Percentiles rank a stretch among this genome's conserved stretches.
Evolutionary conservation across 2,797 vertebrate species (phyloP).

Genomic region (Potorous gilbertii): DNA sequence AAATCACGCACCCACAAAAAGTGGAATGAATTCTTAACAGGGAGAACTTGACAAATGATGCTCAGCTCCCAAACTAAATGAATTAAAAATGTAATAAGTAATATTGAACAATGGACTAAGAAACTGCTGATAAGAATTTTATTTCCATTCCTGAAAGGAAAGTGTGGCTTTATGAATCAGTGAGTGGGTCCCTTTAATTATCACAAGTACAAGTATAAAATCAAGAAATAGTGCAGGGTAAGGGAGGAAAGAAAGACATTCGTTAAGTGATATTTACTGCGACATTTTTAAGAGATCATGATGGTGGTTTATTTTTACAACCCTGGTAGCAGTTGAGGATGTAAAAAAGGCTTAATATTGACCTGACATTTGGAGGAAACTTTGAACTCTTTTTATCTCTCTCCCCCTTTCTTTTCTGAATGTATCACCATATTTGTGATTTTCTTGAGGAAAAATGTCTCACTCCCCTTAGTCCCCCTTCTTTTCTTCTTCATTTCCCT

Average conservation of each 20-base stretch:
- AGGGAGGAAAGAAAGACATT: neutral
- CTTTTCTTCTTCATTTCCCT: neutral
- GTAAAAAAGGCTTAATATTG: neutral
- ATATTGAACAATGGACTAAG: neutral
- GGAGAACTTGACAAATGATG: neutral
- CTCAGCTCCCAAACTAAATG: neutral
- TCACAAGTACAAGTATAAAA: too few species aligned
- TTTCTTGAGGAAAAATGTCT: neutral
- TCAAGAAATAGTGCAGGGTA: neutral
- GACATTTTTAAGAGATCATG: neutral
- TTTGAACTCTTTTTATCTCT: neutral
- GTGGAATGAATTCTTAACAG: neutral
- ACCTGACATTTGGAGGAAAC: neutral
- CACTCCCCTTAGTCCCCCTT: too few species aligned
- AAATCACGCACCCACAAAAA: neutral
- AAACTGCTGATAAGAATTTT: too few species aligned
- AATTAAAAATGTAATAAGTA: neutral
- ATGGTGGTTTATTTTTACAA: neutral
- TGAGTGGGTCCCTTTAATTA: too few species aligned
- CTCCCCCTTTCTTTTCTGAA: neutral
- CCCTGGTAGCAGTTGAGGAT: neutral
- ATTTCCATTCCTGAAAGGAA: too few species aligned
- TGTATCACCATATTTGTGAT: neutral
- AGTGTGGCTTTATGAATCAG: too few species aligned
- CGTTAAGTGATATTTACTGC: neutral